Evolutionary conservation across 2,113 vertebrate genomes (phyloP).

Genomic region (Indri indri): DNA sequence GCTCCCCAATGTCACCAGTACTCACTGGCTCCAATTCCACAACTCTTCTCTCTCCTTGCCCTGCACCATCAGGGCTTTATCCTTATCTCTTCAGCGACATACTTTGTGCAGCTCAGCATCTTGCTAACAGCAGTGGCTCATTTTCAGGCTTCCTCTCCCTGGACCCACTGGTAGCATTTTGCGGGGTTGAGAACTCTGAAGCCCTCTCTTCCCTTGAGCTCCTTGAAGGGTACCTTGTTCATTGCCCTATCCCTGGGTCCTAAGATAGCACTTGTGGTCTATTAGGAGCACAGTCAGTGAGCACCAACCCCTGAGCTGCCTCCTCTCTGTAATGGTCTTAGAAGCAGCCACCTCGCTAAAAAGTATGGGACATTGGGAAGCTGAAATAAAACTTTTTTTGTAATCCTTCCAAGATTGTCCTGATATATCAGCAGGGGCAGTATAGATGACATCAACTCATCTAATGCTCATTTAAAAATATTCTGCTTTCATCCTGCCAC

Average conservation of each 20-base stretch:
- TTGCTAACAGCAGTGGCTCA: background rate
- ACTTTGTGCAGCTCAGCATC: too few species aligned
- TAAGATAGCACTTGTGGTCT: background rate
- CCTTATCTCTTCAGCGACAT: too few species aligned
- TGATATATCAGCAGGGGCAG: background rate
- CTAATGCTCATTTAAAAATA: background rate
- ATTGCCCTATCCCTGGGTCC: background rate
- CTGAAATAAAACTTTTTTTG: background rate
- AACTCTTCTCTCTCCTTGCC: too few species aligned
- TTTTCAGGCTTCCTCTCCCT: background rate
- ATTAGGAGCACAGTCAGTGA: rapidly evolving
- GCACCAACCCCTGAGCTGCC: too few species aligned
- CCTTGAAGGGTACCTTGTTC: background rate
- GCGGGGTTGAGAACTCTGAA: too few species aligned
- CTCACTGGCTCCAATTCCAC: background rate
- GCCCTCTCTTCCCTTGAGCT: background rate
- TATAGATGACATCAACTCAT: background rate
- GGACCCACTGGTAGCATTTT: background rate
- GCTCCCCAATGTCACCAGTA: background rate
- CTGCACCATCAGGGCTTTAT: too few species aligned
- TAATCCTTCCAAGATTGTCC: background rate
- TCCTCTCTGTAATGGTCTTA: background rate
- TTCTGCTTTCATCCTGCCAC: background rate
- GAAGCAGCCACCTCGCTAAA: background rate
- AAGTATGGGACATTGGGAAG: background rate